phyloP scores from a whole-genome alignment of 2,888 invertebrate species.

The Euzophera pinguis region DNA sequence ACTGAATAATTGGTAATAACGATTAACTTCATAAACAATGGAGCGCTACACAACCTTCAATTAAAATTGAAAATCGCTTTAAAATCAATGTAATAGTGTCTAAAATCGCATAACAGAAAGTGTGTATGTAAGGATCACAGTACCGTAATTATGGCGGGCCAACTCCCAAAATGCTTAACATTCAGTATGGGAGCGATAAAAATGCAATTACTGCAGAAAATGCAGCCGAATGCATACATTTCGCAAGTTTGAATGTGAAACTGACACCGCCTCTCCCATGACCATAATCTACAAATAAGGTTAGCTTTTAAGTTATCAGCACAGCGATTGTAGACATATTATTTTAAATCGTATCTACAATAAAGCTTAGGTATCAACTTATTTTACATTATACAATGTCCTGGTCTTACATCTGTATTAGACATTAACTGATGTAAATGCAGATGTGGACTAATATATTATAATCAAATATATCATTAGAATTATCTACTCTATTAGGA shows the following conservation, averaged over 20 bases:
- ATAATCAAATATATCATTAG: too few species aligned
- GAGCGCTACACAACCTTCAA: too few species aligned
- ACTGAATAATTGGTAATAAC: conserved; percentile 4
- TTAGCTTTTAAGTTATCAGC: conserved; percentile 2
- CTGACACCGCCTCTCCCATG: conserved; percentile 19
- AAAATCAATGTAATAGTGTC: not conserved
- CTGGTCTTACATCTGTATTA: too few species aligned
- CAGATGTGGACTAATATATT: too few species aligned
- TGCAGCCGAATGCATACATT: conserved; percentile 20
- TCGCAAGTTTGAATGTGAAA: conserved; percentile 36
- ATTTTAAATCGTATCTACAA: not conserved
- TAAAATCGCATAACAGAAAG: not conserved
- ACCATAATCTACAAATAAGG: conserved; percentile 14
- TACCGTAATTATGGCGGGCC: conserved; percentile 25
- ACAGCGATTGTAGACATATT: not conserved
- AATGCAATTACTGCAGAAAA: conserved; percentile 36
- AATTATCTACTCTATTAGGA: too few species aligned
- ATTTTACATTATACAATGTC: too few species aligned
- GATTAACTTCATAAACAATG: not conserved
- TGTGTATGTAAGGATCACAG: conserved; percentile 8
- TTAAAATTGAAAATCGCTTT: not conserved
- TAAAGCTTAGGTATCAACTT: not conserved
- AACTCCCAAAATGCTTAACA: conserved; percentile 27
- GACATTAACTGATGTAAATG: too few species aligned
- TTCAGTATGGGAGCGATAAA: conserved; percentile 37